These are phyloP conservation scores for Laticauda colubrina DNA, from an alignment of 2,113 vertebrate species.

Conservation along the genomic window DNA sequence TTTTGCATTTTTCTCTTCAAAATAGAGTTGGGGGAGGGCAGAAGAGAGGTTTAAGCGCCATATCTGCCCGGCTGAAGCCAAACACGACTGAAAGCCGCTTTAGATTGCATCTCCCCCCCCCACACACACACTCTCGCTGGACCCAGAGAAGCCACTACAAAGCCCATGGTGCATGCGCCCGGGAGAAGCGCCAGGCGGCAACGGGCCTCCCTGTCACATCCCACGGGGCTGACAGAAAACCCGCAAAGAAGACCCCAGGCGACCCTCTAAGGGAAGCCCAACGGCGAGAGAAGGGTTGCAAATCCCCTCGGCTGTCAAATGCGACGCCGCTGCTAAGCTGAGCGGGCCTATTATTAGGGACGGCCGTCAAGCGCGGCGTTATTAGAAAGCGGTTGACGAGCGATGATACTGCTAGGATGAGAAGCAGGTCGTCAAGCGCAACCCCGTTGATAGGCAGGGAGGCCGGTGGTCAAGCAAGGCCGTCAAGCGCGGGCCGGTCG, in stretches of 20 bases:
- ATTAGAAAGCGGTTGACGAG: no score
- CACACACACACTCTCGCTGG: no score
- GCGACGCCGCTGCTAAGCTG: neutral
- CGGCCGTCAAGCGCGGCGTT: neutral
- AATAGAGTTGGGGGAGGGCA: neutral
- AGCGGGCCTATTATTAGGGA: neutral
- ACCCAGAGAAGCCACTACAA: neutral
- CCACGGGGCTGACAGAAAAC: neutral
- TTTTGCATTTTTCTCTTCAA: neutral
- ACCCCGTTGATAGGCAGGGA: no score
- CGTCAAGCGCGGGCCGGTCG: neutral
- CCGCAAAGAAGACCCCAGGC: no score
- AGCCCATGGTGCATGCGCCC: neutral
- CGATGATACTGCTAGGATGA: neutral
- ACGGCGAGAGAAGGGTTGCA: neutral
- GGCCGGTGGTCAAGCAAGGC: no score
- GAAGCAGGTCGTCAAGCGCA: neutral
- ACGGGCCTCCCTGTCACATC: neutral
- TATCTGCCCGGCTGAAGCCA: neutral
- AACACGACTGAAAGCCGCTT: no score
- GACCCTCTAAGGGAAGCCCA: neutral
- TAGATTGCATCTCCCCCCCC: neutral
- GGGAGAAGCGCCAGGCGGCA: neutral
- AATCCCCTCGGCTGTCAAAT: neutral
- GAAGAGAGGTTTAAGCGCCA: neutral